These are phyloP conservation scores for Dascyllus trimaculatus DNA, from an alignment of 2,113 vertebrate genomes.

Conservation along the genomic window DNA sequence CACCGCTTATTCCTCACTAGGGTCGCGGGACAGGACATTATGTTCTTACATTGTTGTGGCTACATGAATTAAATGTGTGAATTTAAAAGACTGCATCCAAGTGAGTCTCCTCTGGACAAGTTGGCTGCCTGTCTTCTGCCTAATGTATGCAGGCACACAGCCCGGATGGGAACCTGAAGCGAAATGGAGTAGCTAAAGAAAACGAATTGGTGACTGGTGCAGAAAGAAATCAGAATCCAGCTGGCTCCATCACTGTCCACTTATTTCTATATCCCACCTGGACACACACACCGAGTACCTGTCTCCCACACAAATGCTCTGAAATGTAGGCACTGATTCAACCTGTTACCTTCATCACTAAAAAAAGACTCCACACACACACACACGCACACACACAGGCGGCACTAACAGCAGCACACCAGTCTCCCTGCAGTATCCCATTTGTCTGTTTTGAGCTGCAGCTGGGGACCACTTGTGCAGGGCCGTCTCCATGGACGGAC, in stretches of 20 bases:
- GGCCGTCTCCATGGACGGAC: slow-evolving; percentile 47
- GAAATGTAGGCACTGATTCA: slow-evolving; percentile 40
- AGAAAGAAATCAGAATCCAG: slow-evolving; percentile 52
- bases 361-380: slow-evolving; percentile 19
- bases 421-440: slow-evolving; percentile 38
- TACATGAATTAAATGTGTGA: not conserved
- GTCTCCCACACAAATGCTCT: slow-evolving; percentile 33
- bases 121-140: slow-evolving; percentile 9
- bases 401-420: slow-evolving; percentile 23
- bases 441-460: slow-evolving; percentile 59
- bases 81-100: slow-evolving; percentile 2
- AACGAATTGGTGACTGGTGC: slow-evolving; percentile 38
- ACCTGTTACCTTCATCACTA: slow-evolving; percentile 34
- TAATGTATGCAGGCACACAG: slow-evolving; percentile 34
- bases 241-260: slow-evolving; percentile 32
- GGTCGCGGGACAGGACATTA: not conserved
- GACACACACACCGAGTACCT: slow-evolving; percentile 23
- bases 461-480: slow-evolving; percentile 48
- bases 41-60: not conserved
- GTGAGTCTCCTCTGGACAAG: slow-evolving; percentile 11
- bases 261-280: slow-evolving; percentile 23
- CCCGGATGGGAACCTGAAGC: slow-evolving; percentile 14
- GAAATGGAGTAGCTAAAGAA: slow-evolving; percentile 25
- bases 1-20: too few relatives aligned
- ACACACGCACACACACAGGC: slow-evolving; percentile 4